Percentiles rank a stretch among this genome's conserved stretches.
phyloP scores from a whole-genome alignment of 2,113 vertebrate genomes.

The Silurus glanis region DNA sequence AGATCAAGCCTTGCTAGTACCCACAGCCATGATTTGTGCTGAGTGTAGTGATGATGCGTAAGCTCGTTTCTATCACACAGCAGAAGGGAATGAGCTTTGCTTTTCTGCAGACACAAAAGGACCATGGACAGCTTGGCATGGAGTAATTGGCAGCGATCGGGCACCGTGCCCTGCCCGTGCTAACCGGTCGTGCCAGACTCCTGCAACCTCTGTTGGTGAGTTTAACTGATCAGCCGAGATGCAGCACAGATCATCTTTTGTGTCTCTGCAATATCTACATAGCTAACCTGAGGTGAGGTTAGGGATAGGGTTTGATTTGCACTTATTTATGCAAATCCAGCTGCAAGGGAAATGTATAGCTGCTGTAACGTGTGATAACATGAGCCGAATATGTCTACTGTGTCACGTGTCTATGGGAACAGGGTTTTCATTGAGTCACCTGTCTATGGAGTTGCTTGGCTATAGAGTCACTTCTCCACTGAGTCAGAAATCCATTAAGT shows the following conservation, averaged over 20 bases:
- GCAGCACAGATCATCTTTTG: background rate
- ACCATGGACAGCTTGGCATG: slow-evolving; percentile 49
- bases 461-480: background rate
- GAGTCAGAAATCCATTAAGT: background rate
- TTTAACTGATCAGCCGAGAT: background rate
- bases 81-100: slow-evolving; percentile 55
- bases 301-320: no score
- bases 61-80: slow-evolving; percentile 74
- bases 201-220: background rate
- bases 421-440: background rate
- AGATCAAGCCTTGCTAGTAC: slow-evolving; percentile 71
- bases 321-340: background rate
- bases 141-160: slow-evolving; percentile 65
- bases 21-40: slow-evolving; percentile 71
- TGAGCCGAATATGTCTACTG: background rate
- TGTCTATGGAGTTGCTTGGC: background rate
- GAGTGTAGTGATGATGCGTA: slow-evolving; percentile 72
- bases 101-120: slow-evolving; percentile 27
- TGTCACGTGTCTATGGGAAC: background rate
- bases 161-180: slow-evolving; percentile 39
- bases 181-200: background rate
- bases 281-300: background rate
- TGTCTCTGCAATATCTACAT: background rate
- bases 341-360: background rate
- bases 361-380: background rate